Percentiles rank a stretch among this genome's conserved stretches.
These are phyloP conservation scores for Bellardia bayeri DNA, from an alignment of 2,888 invertebrate species.

Conservation along the genomic window DNA sequence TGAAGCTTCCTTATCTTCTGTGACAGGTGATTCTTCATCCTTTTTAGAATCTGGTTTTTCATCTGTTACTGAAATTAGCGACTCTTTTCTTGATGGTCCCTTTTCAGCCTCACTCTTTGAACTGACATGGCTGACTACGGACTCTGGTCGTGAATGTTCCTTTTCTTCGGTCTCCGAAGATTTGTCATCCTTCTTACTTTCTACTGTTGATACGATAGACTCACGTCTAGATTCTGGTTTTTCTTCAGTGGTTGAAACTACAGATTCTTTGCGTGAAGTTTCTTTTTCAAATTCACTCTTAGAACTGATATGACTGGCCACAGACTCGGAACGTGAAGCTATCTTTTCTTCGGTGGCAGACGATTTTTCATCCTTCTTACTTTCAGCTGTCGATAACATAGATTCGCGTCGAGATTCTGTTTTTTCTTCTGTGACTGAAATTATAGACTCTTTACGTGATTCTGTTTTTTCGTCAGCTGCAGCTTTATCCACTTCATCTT, in stretches of 20 bases:
- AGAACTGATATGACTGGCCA: constrained; percentile 35
- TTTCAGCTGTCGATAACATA: constrained; percentile 25
- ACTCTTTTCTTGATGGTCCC: constrained; percentile 47
- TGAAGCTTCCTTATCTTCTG: constrained; percentile 52
- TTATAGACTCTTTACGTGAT: constrained; percentile 44
- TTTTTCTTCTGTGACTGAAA: constrained; percentile 39
- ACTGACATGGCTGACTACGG: constrained; percentile 62
- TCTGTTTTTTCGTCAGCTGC: constrained; percentile 20
- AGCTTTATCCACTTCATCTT: constrained; percentile 23
- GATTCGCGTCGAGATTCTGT: constrained; percentile 50
- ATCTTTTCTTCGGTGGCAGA: constrained; percentile 70
- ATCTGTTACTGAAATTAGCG: constrained; percentile 47
- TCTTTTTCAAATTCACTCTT: constrained; percentile 45
- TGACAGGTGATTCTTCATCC: constrained; percentile 46
- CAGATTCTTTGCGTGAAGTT: constrained; percentile 66
- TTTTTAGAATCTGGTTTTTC: constrained; percentile 52
- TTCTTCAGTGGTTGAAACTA: constrained; percentile 46
- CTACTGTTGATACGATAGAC: constrained; percentile 67
- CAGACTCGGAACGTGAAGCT: constrained; percentile 78
- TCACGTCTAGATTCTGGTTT: constrained; percentile 51
- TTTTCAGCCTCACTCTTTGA: constrained; percentile 40
- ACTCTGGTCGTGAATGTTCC: constrained; percentile 78
- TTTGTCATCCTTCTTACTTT: constrained; percentile 59
- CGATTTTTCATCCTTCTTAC: constrained; percentile 61
- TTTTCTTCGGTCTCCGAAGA: constrained; percentile 56